These are phyloP conservation scores for Pterocles burchelli DNA, from an alignment of 2,113 vertebrate species.

Conservation along the genomic window DNA sequence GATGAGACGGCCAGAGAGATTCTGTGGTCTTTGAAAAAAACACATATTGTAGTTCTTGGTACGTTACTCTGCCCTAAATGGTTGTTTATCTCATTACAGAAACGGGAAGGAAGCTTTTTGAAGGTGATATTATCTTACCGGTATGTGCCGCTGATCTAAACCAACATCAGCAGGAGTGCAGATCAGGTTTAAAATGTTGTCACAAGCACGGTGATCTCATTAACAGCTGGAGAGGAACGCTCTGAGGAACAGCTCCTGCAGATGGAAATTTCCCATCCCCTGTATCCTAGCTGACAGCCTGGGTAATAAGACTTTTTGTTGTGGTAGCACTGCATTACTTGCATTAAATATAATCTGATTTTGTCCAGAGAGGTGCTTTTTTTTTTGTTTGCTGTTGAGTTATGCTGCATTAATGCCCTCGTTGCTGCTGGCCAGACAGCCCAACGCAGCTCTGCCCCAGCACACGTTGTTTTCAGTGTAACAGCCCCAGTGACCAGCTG, in stretches of 20 bases:
- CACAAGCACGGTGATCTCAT: background rate
- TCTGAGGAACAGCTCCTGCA: slow-evolving; percentile 64
- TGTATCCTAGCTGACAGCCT: slow-evolving; percentile 81
- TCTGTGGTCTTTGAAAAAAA: background rate
- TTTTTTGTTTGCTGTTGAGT: background rate
- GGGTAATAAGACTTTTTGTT: slow-evolving; percentile 56
- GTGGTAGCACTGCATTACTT: background rate
- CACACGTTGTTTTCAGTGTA: accelerated
- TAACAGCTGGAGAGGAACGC: slow-evolving; percentile 75
- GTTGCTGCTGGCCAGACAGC: background rate
- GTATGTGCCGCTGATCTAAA: slow-evolving; percentile 28
- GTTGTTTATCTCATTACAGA: slow-evolving; percentile 47
- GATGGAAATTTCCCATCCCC: slow-evolving; percentile 83
- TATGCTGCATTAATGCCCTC: background rate
- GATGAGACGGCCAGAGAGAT: background rate
- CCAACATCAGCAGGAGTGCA: background rate
- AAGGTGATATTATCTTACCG: slow-evolving; percentile 78
- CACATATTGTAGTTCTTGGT: background rate
- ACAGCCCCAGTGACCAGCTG: background rate
- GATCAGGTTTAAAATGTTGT: background rate
- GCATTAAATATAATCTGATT: background rate
- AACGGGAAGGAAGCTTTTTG: slow-evolving; percentile 72
- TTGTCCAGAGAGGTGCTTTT: background rate
- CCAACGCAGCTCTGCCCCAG: accelerated
- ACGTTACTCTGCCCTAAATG: background rate